A percentile compares a stretch with the other conserved stretches of the same genome.
phyloP scores from a whole-genome alignment of 2,113 vertebrate species.

The Rhodinocichla rosea region DNA sequence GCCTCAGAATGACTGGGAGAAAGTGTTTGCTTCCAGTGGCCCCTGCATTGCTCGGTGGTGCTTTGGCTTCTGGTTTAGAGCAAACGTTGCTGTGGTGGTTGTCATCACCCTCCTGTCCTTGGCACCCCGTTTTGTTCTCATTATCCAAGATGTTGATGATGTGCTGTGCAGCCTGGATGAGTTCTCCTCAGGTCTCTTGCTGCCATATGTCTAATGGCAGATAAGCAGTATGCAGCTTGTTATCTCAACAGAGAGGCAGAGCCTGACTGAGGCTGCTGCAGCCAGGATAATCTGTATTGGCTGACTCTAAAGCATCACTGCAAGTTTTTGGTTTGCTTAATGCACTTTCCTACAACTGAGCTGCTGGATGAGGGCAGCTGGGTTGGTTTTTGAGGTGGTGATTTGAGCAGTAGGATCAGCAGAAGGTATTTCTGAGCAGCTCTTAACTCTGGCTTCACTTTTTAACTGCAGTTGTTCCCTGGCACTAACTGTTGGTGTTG shows the following conservation, averaged over 20 bases:
- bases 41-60: accelerated
- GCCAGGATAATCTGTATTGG: background rate
- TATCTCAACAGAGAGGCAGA: background rate
- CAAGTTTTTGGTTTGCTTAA: background rate
- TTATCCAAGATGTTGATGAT: background rate
- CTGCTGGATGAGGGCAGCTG: background rate
- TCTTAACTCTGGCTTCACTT: background rate
- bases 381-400: background rate
- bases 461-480: background rate
- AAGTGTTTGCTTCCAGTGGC: background rate
- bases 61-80: background rate
- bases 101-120: background rate
- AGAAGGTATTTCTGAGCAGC: background rate
- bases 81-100: background rate
- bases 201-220: constrained; percentile 2
- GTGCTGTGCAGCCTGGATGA: background rate
- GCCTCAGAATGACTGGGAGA: background rate
- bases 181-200: background rate
- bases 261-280: accelerated
- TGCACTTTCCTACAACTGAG: background rate
- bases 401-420: background rate
- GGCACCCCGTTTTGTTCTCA: background rate
- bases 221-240: background rate
- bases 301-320: background rate
- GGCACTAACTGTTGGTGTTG: background rate